Percentiles rank a stretch among this genome's conserved stretches.
These are phyloP conservation scores for Podarcis siculus DNA, from an alignment of 2,797 vertebrate genomes.

Conservation along the genomic window DNA sequence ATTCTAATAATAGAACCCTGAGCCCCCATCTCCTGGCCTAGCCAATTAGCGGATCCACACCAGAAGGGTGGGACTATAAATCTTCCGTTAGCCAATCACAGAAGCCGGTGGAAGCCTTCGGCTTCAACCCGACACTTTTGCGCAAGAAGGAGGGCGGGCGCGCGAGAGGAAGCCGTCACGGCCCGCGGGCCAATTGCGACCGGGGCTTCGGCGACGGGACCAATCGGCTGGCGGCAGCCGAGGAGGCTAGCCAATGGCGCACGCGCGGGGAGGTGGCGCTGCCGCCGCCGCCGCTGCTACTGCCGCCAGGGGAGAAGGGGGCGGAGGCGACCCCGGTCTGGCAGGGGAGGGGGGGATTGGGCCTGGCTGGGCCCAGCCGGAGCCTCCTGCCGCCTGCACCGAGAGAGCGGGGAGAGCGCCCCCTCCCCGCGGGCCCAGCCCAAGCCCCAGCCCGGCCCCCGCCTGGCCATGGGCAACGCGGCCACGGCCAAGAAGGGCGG, in stretches of 20 bases:
- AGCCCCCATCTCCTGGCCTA: background rate
- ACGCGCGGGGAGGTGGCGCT: constrained; percentile 10
- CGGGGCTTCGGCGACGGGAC: background rate
- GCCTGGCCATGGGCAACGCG: constrained; percentile 86
- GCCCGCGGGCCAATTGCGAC: background rate
- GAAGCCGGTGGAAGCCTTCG: background rate
- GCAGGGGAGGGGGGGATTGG: constrained; percentile 68
- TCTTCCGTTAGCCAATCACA: background rate
- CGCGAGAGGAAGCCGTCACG: background rate
- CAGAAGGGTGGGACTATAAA: background rate
- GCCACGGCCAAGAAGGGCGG: constrained; percentile 89
- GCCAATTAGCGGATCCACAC: background rate
- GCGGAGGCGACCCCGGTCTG: constrained; percentile 58
- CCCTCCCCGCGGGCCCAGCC: constrained; percentile 38
- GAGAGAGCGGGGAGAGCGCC: constrained; percentile 38
- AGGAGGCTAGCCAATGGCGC: constrained; percentile 1
- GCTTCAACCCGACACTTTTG: constrained; percentile 4
- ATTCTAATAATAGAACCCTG: background rate
- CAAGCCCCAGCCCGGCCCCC: constrained; percentile 48
- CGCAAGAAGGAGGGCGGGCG: constrained; percentile 5
- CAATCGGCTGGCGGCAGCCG: background rate
- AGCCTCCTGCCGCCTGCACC: constrained; percentile 38
- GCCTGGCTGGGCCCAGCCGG: constrained; percentile 56
- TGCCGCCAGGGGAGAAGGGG: background rate
- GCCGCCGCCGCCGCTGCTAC: constrained; percentile 23